Conservation (phyloP, 2,888 invertebrate species). For the Camponotus fellah region DNA sequence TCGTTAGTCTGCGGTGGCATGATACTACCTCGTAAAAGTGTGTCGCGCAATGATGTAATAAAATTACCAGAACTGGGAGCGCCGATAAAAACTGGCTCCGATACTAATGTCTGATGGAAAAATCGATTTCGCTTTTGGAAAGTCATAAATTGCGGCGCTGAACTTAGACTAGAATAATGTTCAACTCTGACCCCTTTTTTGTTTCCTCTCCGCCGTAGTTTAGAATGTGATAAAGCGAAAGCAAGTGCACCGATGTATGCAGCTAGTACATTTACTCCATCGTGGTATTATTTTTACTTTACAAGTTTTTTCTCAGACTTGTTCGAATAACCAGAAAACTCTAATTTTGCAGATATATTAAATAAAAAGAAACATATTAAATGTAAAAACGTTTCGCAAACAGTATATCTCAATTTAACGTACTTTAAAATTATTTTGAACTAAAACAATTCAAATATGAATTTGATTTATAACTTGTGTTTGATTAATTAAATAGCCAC, state of each 20-base stretch:
- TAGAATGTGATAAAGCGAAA: not conserved
- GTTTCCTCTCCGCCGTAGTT: not conserved
- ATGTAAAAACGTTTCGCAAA: not conserved
- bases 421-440: not conserved
- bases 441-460: not conserved
- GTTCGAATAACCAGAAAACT: not conserved
- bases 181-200: not conserved
- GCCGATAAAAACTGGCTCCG: conserved; percentile 8
- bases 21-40: conserved; percentile 19
- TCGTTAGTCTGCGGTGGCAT: not conserved
- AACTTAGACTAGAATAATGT: not conserved
- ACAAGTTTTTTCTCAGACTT: not conserved
- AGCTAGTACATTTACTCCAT: not conserved
- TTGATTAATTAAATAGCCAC: not conserved
- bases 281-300: not conserved
- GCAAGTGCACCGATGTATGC: not conserved
- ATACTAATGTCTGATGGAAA: conserved; percentile 5
- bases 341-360: not conserved
- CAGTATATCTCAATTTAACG: not conserved
- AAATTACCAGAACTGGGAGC: conserved; percentile 11
- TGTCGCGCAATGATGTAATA: conserved; percentile 2
- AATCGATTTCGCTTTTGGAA: conserved; percentile 32
- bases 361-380: not conserved
- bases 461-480: not conserved
- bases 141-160: not conserved